Evolutionary conservation across 92 coral and sea anemone species (phyloP), one percentile per base, ranked within the genome.

Genomic region (Siderastrea siderea): DNA sequence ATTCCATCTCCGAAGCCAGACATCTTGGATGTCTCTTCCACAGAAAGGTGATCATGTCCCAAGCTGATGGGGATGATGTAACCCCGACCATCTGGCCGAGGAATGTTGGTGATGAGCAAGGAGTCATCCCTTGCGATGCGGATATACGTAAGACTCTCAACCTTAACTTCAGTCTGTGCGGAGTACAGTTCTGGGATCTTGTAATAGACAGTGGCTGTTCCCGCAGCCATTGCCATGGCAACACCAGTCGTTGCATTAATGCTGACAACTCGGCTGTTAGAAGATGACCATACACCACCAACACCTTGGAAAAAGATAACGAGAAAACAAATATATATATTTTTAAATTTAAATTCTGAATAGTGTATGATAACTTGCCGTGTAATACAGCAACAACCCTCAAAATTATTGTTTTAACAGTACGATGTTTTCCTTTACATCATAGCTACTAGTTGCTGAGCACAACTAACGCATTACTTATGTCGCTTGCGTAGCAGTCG

Each of bases 231-330:
- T 57, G 99, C 99, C 59, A 97, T 53, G 68, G 98, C 97, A 58
- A 94, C 75, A 9, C 99, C 99, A 47, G 99, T 80, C 13, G 78
- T 86, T 14, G 96, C 76, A 83, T 95, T 93, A 26, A 97, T 92
- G 80, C 87, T 84, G 77, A 97, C 80, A 43, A 95, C 88, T 60
- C 88, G 93, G 77, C 91, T 92, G 73, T 95, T 90, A n/a, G 99
- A 95, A 1, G 98, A 94, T 7, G 96, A 97, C 99, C 99, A 97
- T 78, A 86, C 79, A 10, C 99, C 99, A 48, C 90, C 94, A 10
- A 86, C 93, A 82, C 95, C 99, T 97, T 84, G 4, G 58, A 73
- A 43, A 50, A 10, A 43, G 70, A 87, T 43, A 38, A 57, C 13
- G 19, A 12, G 6, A 75, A 17, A 38, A 49, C 2, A 16, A 80